These are phyloP conservation scores for Danaus chrysippus DNA, from an alignment of 2,888 invertebrate species.

Conservation along the genomic window DNA sequence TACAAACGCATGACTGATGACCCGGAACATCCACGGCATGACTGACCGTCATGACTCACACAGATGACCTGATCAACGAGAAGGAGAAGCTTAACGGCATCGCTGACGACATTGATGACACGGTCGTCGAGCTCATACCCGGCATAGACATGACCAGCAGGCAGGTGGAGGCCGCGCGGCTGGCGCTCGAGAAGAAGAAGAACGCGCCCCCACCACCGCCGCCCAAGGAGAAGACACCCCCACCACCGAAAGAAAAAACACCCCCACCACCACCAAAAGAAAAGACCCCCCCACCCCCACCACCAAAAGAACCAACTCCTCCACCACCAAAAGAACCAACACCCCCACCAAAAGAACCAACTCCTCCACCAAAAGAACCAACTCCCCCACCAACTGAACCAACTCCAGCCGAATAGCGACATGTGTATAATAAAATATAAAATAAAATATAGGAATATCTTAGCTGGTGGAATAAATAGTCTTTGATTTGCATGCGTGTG, in stretches of 20 bases:
- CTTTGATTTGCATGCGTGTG: conserved; percentile 53
- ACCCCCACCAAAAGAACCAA: conserved; percentile 40
- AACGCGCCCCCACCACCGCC: conserved; percentile 32
- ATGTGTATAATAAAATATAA: conserved; percentile 41
- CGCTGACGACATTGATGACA: conserved; percentile 95
- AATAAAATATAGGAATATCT: conserved; percentile 54
- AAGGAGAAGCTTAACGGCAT: conserved; percentile 96
- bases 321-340: conserved; percentile 45
- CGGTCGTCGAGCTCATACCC: conserved; percentile 90
- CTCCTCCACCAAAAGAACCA: conserved; percentile 35
- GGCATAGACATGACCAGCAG: conserved; percentile 70
- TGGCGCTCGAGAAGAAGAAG: conserved; percentile 22
- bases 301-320: conserved; percentile 40
- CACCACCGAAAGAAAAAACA: conserved; percentile 41
- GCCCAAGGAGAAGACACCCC: conserved; percentile 32
- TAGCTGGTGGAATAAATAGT: conserved; percentile 72
- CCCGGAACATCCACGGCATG: conserved; percentile 32
- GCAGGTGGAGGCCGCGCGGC: conserved; percentile 21
- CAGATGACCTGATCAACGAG: conserved; percentile 92
- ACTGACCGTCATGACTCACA: conserved; percentile 49
- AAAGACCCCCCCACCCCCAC: conserved; percentile 40
- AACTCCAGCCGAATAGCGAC: conserved; percentile 24
- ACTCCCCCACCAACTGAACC: conserved; percentile 40
- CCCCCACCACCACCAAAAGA: conserved; percentile 39
- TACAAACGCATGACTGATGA: neutral